Evolutionary conservation across 2,888 invertebrate genomes (phyloP).

Genomic region (Cosmia pyralina): DNA sequence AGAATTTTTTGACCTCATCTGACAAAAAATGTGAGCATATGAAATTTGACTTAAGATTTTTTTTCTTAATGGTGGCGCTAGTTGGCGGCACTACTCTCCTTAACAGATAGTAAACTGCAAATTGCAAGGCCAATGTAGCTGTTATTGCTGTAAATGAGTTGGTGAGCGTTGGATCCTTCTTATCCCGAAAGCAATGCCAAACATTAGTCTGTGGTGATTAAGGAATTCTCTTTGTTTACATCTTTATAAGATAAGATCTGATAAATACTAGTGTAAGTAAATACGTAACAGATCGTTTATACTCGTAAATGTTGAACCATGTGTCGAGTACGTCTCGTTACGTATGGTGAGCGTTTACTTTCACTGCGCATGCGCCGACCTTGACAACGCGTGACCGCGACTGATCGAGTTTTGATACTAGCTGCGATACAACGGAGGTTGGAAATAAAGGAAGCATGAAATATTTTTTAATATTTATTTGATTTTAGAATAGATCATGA

Average conservation of each 20-base stretch:
- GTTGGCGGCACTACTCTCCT: too few species aligned
- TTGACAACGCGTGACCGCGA: conserved; percentile 74
- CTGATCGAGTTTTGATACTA: conserved; percentile 63
- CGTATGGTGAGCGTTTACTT: conserved; percentile 67
- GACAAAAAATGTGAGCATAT: too few species aligned
- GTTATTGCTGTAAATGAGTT: background rate
- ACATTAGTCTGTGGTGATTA: background rate
- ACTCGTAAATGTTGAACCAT: conserved; percentile 25
- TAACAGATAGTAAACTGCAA: background rate
- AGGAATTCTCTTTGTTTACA: background rate
- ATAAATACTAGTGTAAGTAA: background rate
- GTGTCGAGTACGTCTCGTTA: conserved; percentile 48
- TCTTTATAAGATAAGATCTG: conserved; percentile 1
- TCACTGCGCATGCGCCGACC: conserved; percentile 73
- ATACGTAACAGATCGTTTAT: conserved; percentile 25
- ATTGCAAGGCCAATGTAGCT: background rate
- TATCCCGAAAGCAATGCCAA: background rate
- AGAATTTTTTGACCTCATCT: too few species aligned
- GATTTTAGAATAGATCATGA: too few species aligned
- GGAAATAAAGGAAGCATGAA: conserved; percentile 21
- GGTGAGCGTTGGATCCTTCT: background rate
- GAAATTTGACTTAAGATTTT: too few species aligned
- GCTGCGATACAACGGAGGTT: conserved; percentile 18
- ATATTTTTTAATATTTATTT: background rate
- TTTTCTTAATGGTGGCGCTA: too few species aligned